These are phyloP conservation scores for Mimas tiliae DNA, from an alignment of 2,888 invertebrate species.

Conservation along the genomic window DNA sequence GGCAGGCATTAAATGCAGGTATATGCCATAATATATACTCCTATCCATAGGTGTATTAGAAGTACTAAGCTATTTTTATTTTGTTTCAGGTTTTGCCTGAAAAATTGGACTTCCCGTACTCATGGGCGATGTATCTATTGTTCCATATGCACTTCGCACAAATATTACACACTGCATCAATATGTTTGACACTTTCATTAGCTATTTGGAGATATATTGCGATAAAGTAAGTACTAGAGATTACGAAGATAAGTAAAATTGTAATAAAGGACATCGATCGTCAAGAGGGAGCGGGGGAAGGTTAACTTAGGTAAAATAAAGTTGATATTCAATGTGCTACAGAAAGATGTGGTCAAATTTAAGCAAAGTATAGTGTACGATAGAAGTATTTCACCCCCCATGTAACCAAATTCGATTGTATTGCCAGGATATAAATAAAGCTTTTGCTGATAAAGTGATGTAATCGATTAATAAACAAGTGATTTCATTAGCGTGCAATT, in stretches of 20 bases:
- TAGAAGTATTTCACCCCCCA: too few relatives aligned
- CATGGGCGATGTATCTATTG: constrained; percentile 89
- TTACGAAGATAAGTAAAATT: constrained; percentile 19
- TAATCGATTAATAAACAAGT: too few relatives aligned
- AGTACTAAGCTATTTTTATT: neutral
- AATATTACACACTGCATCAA: constrained; percentile 92
- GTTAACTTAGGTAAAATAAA: neutral
- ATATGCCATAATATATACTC: too few relatives aligned
- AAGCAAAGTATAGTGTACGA: too few relatives aligned
- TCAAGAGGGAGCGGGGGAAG: too few relatives aligned
- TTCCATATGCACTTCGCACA: constrained; percentile 93
- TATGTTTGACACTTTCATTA: constrained; percentile 91
- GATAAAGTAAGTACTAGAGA: constrained; percentile 86
- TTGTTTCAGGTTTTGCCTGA: constrained; percentile 68
- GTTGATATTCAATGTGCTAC: too few relatives aligned
- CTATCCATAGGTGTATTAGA: neutral
- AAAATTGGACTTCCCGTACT: constrained; percentile 76
- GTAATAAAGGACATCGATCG: constrained; percentile 7
- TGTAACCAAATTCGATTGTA: too few relatives aligned
- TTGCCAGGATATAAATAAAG: too few relatives aligned
- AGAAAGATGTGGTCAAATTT: too few relatives aligned
- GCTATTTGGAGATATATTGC: constrained; percentile 95
- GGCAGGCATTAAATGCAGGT: too few relatives aligned
- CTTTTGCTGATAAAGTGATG: too few relatives aligned
- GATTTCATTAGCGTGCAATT: too few relatives aligned